Conservation (phyloP, 2,113 vertebrate species). For the Rhegmatorhina hoffmannsi region DNA sequence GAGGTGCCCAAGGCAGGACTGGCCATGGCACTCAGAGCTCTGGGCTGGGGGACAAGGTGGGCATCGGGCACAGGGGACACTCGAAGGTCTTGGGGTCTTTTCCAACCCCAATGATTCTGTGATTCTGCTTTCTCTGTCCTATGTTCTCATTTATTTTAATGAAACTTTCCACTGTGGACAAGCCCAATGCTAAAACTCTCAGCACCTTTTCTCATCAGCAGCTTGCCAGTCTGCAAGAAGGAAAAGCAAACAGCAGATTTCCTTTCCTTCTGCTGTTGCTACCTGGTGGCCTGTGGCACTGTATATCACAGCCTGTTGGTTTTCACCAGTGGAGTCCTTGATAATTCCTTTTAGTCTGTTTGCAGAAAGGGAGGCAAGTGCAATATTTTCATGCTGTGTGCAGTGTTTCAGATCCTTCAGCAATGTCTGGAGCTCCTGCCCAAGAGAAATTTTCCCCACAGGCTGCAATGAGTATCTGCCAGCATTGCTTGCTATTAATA, state of each 20-base stretch:
- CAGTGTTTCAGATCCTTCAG: background rate
- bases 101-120: too few relatives aligned
- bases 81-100: too few relatives aligned
- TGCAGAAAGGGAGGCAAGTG: background rate
- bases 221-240: background rate
- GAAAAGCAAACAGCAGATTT: background rate
- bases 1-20: background rate
- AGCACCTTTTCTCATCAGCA: background rate
- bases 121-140: background rate
- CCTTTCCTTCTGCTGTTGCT: background rate
- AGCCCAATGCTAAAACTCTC: background rate
- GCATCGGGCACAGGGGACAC: too few relatives aligned
- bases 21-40: background rate
- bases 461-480: background rate
- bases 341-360: conserved; percentile 13
- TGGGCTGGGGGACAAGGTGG: background rate
- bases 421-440: background rate
- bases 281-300: background rate
- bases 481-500: background rate
- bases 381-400: conserved; percentile 10
- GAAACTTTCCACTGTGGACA: background rate
- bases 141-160: background rate
- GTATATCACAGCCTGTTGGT: background rate
- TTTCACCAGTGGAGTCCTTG: background rate
- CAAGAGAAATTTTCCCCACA: background rate